Percentiles rank a stretch among this genome's conserved stretches.
phyloP scores from a whole-genome alignment of 2,797 vertebrate genomes.

The Tokudaia muenninki region DNA sequence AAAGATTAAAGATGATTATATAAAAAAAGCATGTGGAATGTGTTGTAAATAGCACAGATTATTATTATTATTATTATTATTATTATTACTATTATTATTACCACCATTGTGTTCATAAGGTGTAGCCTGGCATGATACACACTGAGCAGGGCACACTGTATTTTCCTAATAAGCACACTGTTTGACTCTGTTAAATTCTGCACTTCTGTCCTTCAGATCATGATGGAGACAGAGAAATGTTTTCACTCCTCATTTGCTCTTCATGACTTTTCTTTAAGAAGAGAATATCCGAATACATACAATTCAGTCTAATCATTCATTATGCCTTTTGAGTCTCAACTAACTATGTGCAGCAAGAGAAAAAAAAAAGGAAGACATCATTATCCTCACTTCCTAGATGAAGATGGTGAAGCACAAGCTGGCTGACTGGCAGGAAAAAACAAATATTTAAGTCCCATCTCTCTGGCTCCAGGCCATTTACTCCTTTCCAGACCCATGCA shows the following conservation, averaged over 20 bases:
- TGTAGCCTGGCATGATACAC: not conserved
- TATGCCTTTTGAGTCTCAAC: constrained; percentile 36
- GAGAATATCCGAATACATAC: not conserved
- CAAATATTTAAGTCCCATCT: not conserved
- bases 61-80: too few species aligned
- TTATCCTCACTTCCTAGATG: not conserved
- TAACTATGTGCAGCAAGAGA: not conserved
- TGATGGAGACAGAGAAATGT: constrained; percentile 10
- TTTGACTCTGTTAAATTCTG: not conserved
- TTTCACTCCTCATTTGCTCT: constrained; percentile 26
- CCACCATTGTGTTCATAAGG: not conserved
- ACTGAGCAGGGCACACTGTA: not conserved
- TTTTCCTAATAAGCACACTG: not conserved
- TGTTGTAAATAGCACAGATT: not conserved
- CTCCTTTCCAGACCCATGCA: not conserved
- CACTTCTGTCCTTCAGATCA: not conserved
- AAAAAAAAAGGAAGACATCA: not conserved
- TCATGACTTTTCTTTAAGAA: constrained; percentile 20
- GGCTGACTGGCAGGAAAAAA: not conserved
- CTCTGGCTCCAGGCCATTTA: not conserved
- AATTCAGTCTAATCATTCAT: not conserved
- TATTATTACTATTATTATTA: not conserved
- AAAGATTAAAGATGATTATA: not conserved
- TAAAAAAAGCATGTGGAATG: not conserved
- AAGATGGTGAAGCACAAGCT: constrained; percentile 24